phyloP scores from a whole-genome alignment of 2,797 vertebrate species.

The Cynopterus sphinx region DNA sequence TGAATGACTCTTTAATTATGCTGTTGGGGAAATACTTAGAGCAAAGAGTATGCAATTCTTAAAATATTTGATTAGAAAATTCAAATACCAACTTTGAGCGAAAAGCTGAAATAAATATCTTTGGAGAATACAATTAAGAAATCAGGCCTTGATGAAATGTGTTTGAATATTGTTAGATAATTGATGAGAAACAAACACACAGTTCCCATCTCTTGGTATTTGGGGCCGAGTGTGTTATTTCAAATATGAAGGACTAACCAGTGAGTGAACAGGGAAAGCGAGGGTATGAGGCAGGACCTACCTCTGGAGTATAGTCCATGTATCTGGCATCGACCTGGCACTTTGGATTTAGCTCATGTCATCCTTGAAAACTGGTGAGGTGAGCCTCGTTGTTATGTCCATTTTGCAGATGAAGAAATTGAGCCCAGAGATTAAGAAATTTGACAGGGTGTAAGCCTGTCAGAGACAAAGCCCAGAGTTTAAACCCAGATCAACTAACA shows the following conservation, averaged over 20 bases:
- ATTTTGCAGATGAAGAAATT: neutral
- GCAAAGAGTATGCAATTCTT: neutral
- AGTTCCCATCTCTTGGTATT: neutral
- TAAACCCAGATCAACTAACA: neutral
- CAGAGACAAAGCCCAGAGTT: neutral
- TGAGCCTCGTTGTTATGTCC: neutral
- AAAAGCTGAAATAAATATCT: neutral
- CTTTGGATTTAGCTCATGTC: neutral
- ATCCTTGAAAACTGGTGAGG: neutral
- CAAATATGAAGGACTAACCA: neutral
- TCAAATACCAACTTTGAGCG: neutral
- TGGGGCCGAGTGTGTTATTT: neutral
- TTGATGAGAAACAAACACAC: neutral
- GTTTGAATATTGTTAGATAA: neutral
- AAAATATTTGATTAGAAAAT: neutral
- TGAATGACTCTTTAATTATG: neutral
- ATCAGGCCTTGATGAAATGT: neutral
- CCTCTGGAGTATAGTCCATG: accelerated
- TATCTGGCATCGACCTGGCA: neutral
- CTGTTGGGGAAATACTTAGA: neutral
- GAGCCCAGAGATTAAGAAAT: neutral
- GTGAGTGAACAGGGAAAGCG: neutral
- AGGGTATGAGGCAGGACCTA: neutral
- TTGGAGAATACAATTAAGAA: neutral
- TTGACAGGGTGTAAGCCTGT: neutral